Conservation (phyloP, 1,140 invertebrate species). For the Nephila pilipes region DNA sequence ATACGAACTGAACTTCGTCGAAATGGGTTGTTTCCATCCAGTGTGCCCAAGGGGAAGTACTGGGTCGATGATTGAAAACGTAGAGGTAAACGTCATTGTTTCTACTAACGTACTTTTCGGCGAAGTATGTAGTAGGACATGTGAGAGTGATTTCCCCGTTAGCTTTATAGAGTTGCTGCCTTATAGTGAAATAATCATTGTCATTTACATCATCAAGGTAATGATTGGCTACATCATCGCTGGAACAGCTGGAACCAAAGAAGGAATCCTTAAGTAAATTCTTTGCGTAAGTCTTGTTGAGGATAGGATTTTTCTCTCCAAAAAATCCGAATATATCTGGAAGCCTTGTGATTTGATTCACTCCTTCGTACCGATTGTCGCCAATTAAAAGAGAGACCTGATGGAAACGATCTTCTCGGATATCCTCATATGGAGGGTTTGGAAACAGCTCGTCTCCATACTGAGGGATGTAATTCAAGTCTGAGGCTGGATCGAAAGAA, state of each 20-base stretch:
- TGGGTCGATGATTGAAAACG: conserved; percentile 75
- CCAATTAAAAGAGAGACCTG: neutral
- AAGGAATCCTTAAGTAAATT: neutral
- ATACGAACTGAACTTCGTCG: conserved; percentile 77
- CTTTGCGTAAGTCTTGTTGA: neutral
- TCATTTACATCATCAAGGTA: neutral
- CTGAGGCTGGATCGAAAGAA: neutral
- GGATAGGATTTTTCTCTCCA: neutral
- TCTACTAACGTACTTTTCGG: neutral
- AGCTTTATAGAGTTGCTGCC: neutral
- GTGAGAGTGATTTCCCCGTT: neutral
- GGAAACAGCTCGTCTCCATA: neutral
- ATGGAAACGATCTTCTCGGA: neutral
- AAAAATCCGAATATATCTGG: neutral
- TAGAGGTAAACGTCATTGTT: conserved; percentile 74
- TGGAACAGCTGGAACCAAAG: neutral
- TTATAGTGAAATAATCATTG: neutral
- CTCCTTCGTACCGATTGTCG: neutral
- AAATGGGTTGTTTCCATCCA: conserved; percentile 77
- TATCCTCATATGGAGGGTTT: neutral
- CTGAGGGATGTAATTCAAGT: neutral
- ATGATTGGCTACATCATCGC: neutral
- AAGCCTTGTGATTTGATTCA: neutral
- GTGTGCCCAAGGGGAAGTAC: conserved; percentile 13
- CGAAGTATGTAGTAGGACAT: conserved; percentile 12